These are phyloP conservation scores for Morbakka virulenta DNA, from an alignment of 30 jellyfish, hydroid and myxozoan genomes.

Conservation along the genomic window DNA sequence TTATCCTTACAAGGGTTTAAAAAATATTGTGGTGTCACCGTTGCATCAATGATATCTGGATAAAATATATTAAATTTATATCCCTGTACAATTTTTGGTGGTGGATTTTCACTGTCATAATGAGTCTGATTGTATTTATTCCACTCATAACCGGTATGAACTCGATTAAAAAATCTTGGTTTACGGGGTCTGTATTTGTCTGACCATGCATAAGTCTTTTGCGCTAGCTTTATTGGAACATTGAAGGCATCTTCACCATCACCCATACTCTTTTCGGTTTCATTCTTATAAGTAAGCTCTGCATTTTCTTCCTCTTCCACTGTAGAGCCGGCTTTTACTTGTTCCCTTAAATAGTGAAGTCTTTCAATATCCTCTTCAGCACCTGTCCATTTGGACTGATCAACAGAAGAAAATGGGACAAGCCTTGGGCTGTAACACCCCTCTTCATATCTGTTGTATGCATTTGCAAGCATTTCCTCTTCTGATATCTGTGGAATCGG, in stretches of 20 bases:
- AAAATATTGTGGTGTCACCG: slow-evolving; percentile 83
- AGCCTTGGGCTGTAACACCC: slow-evolving; percentile 85
- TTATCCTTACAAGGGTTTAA: slow-evolving; percentile 86
- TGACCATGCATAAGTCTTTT: slow-evolving; percentile 90
- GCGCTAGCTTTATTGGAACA: slow-evolving; percentile 59
- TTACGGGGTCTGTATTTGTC: slow-evolving; percentile 97
- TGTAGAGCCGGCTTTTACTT: slow-evolving; percentile 90
- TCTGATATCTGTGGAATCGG: slow-evolving; percentile 15
- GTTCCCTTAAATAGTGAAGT: slow-evolving; percentile 77
- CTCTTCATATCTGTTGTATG: slow-evolving; percentile 63
- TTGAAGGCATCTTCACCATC: slow-evolving; percentile 97
- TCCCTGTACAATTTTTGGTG: slow-evolving; percentile 99
- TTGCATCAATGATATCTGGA: slow-evolving; percentile 94
- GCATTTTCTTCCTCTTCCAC: slow-evolving; percentile 95
- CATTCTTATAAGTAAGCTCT: slow-evolving; percentile 64
- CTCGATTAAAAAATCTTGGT: slow-evolving; percentile 98
- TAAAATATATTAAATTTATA: slow-evolving; percentile 94
- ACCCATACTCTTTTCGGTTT: slow-evolving; percentile 63
- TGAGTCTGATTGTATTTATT: slow-evolving; percentile 97
- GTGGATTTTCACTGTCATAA: slow-evolving; percentile 98
- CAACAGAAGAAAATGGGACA: slow-evolving; percentile 54
- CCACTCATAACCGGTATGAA: slow-evolving; percentile 99
- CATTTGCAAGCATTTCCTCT: slow-evolving; percentile 72
- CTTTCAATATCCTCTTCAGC: slow-evolving; percentile 88
- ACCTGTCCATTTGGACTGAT: slow-evolving; percentile 6